Evolutionary conservation across 2,113 vertebrate species (phyloP).

Genomic region (Pelvicachromis taeniatus): DNA sequence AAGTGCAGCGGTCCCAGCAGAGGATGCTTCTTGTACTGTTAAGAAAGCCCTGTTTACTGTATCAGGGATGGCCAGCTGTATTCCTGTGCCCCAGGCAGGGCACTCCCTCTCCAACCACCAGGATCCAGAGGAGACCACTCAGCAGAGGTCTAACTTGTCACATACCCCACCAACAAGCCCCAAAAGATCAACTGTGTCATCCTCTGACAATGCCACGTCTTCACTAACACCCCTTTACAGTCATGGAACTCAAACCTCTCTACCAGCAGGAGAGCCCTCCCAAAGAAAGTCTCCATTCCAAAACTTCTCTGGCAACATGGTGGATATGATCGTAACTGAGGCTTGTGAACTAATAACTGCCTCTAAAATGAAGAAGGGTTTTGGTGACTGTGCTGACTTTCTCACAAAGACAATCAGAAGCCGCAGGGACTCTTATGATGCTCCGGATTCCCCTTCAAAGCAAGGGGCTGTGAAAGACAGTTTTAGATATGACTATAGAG

Average conservation of each 20-base stretch:
- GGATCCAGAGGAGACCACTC: slow-evolving; percentile 62
- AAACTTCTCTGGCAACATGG: slow-evolving; percentile 84
- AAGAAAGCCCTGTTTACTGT: slow-evolving; percentile 89
- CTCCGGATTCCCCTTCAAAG: slow-evolving; percentile 64
- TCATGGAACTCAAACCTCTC: slow-evolving; percentile 16
- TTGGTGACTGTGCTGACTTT: slow-evolving; percentile 75
- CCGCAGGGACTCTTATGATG: slow-evolving; percentile 58
- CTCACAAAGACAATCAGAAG: slow-evolving; percentile 71
- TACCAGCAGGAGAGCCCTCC: slow-evolving; percentile 47
- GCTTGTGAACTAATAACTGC: slow-evolving; percentile 83
- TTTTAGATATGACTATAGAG: slow-evolving; percentile 30
- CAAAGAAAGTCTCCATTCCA: slow-evolving; percentile 62
- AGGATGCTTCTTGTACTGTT: slow-evolving; percentile 78
- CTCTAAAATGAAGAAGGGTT: slow-evolving; percentile 75
- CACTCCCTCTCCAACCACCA: slow-evolving; percentile 79
- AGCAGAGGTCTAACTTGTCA: slow-evolving; percentile 43
- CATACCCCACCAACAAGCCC: slow-evolving; percentile 41
- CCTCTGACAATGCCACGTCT: slow-evolving; percentile 66
- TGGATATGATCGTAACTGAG: slow-evolving; percentile 85
- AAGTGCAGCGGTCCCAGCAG: slow-evolving; percentile 30
- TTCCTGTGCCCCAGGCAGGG: slow-evolving; percentile 88
- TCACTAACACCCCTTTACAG: slow-evolving; percentile 59
- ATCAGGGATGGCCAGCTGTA: slow-evolving; percentile 89
- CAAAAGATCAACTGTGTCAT: slow-evolving; percentile 37
- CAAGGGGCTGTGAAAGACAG: slow-evolving; percentile 66